Base-by-base conservation (phyloP, 2,888 invertebrate species). In the Drosophila anomalipes region DNA sequence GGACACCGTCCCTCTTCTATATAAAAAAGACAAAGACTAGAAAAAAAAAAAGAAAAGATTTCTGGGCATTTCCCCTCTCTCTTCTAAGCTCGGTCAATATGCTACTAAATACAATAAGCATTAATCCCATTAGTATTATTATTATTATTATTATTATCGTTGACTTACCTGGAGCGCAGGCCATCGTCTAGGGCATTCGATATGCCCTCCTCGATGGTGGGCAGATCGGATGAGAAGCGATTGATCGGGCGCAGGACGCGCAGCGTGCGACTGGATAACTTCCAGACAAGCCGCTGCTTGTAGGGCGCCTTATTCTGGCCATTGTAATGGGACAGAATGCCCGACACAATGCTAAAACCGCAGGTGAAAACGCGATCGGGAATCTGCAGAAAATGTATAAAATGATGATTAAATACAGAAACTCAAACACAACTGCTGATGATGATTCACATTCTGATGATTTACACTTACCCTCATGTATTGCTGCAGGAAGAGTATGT, bases 241-340 rank as follows among this genome's bases (percentile, higher is more conserved):
- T 96, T 96, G 52, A 96, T 96, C 26, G 97, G 97, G 49, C 96
- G 95, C 65, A 96, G 94, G 77, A 96, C 95, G 92, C 96, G 94
- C 70, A 91, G 64, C 47, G 97, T 97, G 62, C 97, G 94, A 75
- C 96, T 96, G 14, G 96, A 97, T 68, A 97, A 94, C 70, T 95
- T 94, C 97, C 97, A 97, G 77, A 96, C 95, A 77, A 97, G 95
- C 62, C 96, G 95, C 93, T 97, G 97, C 9, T 96, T 94, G 90
- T 96, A 95, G 35, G 95, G 95, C 79, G 95, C 94, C 94, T 96
- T 94, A 92, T 96, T 93, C 93, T 95, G 94, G 59, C 96, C 96
- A 92, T 97, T 96, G 93, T 97, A 97, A 74, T 95, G 95, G 58
- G 95, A 94, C 85, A 96, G 92, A 86, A 96, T 95, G 79, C 94